phyloP scores from a whole-genome alignment of 2,888 invertebrate species.

The Cotesia congregata region DNA sequence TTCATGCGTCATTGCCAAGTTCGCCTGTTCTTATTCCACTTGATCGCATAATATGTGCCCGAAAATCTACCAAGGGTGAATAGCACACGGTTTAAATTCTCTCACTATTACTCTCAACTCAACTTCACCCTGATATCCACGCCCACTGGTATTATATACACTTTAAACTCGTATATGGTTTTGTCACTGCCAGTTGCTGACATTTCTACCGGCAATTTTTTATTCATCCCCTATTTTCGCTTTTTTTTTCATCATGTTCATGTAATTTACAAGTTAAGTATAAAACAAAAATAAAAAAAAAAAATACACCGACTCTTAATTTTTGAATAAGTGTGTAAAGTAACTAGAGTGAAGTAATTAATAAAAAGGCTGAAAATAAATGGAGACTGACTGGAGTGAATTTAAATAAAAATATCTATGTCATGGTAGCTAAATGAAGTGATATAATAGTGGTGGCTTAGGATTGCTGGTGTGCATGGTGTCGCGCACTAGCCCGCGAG shows the following conservation, averaged over 20 bases:
- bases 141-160: conserved; percentile 33
- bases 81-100: conserved; percentile 36
- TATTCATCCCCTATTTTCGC: conserved; percentile 26
- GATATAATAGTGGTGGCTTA: not conserved
- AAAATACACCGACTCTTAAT: not conserved
- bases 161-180: not conserved
- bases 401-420: not conserved
- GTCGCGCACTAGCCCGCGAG: conserved; percentile 16
- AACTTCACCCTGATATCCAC: conserved; percentile 48
- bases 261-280: too few species aligned
- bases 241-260: not conserved
- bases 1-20: conserved; percentile 44
- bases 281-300: not conserved
- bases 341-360: not conserved
- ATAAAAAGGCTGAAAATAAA: not conserved
- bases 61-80: conserved; percentile 23
- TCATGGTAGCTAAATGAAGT: conserved; percentile 2
- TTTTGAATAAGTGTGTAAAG: not conserved
- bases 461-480: not conserved
- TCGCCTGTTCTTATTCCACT: conserved; percentile 26
- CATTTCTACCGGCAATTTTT: conserved; percentile 53
- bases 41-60: conserved; percentile 20
- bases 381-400: not conserved
- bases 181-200: conserved; percentile 51
- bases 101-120: conserved; percentile 46